A percentile compares a stretch with the other conserved stretches of the same genome.
These are phyloP conservation scores for Listronotus bonariensis DNA, from an alignment of 1,140 invertebrate genomes.

Conservation along the genomic window DNA sequence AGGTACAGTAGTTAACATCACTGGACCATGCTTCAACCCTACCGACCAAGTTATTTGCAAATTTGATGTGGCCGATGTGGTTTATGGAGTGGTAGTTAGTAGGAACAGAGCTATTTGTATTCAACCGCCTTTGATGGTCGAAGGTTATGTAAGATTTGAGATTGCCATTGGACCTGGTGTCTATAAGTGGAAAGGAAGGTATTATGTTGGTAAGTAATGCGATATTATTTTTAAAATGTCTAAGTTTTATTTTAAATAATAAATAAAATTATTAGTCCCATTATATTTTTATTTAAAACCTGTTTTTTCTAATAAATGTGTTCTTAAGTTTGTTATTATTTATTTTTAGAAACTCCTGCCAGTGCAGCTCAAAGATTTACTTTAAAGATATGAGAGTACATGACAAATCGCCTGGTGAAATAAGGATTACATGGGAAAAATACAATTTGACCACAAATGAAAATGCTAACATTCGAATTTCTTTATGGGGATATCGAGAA, in stretches of 20 bases:
- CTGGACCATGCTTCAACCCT: conserved; percentile 85
- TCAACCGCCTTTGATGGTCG: conserved; percentile 85
- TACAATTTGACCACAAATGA: conserved; percentile 83
- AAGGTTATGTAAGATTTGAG: conserved; percentile 88
- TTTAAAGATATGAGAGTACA: conserved; percentile 76
- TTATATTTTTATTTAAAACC: not conserved
- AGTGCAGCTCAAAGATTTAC: conserved; percentile 83
- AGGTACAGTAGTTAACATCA: conserved; percentile 92
- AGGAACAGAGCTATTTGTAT: conserved; percentile 85
- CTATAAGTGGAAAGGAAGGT: conserved; percentile 90
- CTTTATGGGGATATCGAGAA: conserved; percentile 86
- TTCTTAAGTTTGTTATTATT: conserved; percentile 11
- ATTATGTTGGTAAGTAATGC: conserved; percentile 79
- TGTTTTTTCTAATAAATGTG: not conserved
- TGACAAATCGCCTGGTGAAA: conserved; percentile 69
- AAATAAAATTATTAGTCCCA: no score
- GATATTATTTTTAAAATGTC: not conserved
- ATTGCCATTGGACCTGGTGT: conserved; percentile 82
- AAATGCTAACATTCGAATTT: conserved; percentile 76
- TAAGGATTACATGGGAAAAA: conserved; percentile 80
- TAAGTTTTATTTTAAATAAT: no score
- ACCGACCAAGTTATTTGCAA: conserved; percentile 76
- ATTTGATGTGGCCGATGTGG: conserved; percentile 75
- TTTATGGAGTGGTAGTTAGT: conserved; percentile 74
- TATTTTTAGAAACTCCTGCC: conserved; percentile 76